Conservation (phyloP, 2,888 invertebrate species). For the Blastobasis adustella region DNA sequence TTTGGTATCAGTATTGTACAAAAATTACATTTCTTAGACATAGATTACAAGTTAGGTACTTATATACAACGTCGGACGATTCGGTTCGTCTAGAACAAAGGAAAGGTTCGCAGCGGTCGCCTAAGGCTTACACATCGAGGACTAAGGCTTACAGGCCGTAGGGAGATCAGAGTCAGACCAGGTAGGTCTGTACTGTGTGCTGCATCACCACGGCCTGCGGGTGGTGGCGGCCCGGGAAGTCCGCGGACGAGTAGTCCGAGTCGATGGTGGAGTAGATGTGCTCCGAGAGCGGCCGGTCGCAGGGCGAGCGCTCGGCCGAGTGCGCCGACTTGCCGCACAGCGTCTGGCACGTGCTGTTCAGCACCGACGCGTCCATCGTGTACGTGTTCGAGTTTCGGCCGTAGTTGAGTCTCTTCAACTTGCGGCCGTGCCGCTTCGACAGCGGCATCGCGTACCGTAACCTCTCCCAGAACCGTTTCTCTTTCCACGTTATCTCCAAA, state of each 20-base stretch:
- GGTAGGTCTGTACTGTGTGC: conserved; percentile 70
- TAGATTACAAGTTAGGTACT: conserved; percentile 43
- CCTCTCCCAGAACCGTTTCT: conserved; percentile 96
- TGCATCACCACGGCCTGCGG: conserved; percentile 63
- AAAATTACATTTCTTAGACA: conserved; percentile 57
- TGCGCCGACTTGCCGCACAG: conserved; percentile 71
- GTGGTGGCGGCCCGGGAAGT: conserved; percentile 55
- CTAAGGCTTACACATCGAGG: conserved; percentile 34
- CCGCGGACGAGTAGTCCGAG: conserved; percentile 86
- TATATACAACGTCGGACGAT: conserved; percentile 61
- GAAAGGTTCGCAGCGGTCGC: conserved; percentile 41
- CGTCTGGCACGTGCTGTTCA: conserved; percentile 77
- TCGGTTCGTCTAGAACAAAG: conserved; percentile 48
- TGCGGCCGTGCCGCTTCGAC: conserved; percentile 77
- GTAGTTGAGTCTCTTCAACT: conserved; percentile 77
- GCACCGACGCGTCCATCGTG: conserved; percentile 81
- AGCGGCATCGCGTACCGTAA: conserved; percentile 92
- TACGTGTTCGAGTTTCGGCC: conserved; percentile 90
- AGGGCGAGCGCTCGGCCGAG: conserved; percentile 75
- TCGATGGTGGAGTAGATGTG: conserved; percentile 94
- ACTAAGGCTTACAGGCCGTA: conserved; percentile 43
- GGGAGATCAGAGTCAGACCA: conserved; percentile 29
- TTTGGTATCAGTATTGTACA: conserved; percentile 74
- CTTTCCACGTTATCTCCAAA: conserved; percentile 90
- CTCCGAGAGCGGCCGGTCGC: conserved; percentile 86